phyloP scores from a whole-genome alignment of 2,888 invertebrate species.

The Chamaedrilus cognettii region DNA sequence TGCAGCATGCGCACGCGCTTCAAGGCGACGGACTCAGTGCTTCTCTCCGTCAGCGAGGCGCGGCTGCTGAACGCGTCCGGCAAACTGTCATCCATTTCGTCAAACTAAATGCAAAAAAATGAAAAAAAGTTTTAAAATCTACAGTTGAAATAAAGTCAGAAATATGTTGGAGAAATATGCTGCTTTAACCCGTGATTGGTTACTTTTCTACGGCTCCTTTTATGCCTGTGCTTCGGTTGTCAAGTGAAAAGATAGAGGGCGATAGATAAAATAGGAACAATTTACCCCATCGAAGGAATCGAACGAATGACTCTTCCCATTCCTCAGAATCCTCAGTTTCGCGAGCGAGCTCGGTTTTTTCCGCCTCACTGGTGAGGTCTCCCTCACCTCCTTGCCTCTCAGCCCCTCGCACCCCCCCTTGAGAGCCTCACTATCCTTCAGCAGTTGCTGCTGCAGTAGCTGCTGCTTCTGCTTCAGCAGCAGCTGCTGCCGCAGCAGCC shows the following conservation, averaged over 20 bases:
- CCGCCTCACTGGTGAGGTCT: not conserved
- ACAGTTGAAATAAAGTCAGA: too few species aligned
- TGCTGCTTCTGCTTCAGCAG: not conserved
- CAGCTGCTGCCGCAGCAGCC: not conserved
- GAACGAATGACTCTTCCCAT: slow-evolving; percentile 3
- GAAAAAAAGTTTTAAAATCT: too few species aligned
- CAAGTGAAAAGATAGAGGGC: too few species aligned
- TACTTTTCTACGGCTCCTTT: too few species aligned
- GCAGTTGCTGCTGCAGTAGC: slow-evolving; percentile 6
- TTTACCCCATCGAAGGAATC: slow-evolving; percentile 1
- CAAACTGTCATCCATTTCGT: not conserved
- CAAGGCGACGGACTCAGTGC: slow-evolving; percentile 7
- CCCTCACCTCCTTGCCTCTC: not conserved
- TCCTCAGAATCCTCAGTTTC: not conserved
- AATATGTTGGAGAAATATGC: too few species aligned
- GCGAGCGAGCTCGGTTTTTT: not conserved
- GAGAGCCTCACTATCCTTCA: not conserved
- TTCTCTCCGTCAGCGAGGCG: not conserved
- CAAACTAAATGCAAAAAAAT: too few species aligned
- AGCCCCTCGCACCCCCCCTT: too few species aligned
- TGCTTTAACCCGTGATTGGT: too few species aligned
- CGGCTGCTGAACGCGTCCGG: not conserved
- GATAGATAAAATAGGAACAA: too few species aligned
- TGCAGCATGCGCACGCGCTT: slow-evolving; percentile 18
- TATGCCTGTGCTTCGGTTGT: too few species aligned